Base-by-base conservation (phyloP, 2,888 invertebrate genomes). In the Carabus problematicus region DNA sequence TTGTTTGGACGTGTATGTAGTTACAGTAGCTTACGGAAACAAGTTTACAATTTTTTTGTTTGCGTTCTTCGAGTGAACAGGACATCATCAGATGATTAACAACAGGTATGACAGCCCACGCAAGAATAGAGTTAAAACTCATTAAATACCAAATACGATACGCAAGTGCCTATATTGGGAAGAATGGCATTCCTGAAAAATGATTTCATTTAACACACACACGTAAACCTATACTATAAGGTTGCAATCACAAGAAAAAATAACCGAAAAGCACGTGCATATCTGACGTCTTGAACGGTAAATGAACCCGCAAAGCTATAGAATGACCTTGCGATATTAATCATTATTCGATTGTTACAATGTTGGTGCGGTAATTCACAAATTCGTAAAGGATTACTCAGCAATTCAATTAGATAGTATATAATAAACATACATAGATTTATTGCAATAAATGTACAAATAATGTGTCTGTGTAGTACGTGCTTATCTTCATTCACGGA, bases 171-270 rank as follows among this genome's bases (percentile, higher is more conserved):
- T 67, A 67, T 67, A 67, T 67, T 52, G 19, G 54, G 67, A 67
- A 67, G 29, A 67, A 67, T 67, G 59, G 41, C 66, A 67, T 67
- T 67, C 67, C 67, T 54, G 49, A 67, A 67, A 67, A 67, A 67
- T 67, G 67, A 67, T 67, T 67, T 67, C 67, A 67, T 43, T 64
- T 56, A 40, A 8, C 9, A 52, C 9, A 14, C 14, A 4, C 16
- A 52, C 14, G 4, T 16, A 52, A n/a, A 52, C 29, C 3, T 29
- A 29, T 6, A 29, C 29, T 29, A 29, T 29, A 29, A 47, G 49
- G 18, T 7, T 54, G 54, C 42, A 63, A 55, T 55, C 55, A 29
- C 12, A 3, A 9, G n/a, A 29, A 18, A 29, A 56, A 55, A 1
- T 55, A 55, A 18, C 6, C 11, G 29, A 56, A 56, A 39, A 56